Evolutionary conservation across 2,113 vertebrate genomes (phyloP).

Genomic region (Macquaria australasica): DNA sequence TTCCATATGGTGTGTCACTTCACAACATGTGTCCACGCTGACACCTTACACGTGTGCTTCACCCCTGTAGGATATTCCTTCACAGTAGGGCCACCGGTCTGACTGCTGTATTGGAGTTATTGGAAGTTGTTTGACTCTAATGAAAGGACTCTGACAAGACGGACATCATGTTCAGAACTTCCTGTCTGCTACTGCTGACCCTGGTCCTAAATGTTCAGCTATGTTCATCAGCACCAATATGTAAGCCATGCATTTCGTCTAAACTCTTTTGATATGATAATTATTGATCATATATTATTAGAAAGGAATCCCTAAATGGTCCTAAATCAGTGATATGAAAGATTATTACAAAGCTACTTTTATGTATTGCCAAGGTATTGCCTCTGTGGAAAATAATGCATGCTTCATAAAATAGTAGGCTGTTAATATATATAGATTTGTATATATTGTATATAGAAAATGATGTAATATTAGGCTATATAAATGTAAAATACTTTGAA

Average conservation of each 20-base stretch:
- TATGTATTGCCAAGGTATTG: neutral
- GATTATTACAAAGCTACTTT: neutral
- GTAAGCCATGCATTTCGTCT: slow-evolving; percentile 46
- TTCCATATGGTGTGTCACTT: slow-evolving; percentile 40
- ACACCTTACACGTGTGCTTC: slow-evolving; percentile 16
- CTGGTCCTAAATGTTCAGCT: slow-evolving; percentile 46
- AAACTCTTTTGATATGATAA: neutral
- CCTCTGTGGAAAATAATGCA: neutral
- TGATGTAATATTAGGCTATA: neutral
- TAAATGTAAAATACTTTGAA: neutral
- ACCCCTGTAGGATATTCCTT: neutral
- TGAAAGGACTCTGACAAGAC: slow-evolving; percentile 1
- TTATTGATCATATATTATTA: neutral
- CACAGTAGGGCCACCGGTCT: neutral
- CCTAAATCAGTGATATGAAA: neutral
- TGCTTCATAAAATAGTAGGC: neutral
- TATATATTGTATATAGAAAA: neutral
- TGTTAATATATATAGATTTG: neutral
- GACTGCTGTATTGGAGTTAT: neutral
- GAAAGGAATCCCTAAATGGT: neutral
- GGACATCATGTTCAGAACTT: slow-evolving; percentile 50
- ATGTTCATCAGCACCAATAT: slow-evolving; percentile 35
- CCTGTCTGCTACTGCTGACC: slow-evolving; percentile 49
- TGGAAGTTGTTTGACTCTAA: slow-evolving; percentile 8
- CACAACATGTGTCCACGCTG: slow-evolving; percentile 33